Base-by-base conservation (phyloP, 2,888 invertebrate genomes). In the Dascillus cervinus region DNA sequence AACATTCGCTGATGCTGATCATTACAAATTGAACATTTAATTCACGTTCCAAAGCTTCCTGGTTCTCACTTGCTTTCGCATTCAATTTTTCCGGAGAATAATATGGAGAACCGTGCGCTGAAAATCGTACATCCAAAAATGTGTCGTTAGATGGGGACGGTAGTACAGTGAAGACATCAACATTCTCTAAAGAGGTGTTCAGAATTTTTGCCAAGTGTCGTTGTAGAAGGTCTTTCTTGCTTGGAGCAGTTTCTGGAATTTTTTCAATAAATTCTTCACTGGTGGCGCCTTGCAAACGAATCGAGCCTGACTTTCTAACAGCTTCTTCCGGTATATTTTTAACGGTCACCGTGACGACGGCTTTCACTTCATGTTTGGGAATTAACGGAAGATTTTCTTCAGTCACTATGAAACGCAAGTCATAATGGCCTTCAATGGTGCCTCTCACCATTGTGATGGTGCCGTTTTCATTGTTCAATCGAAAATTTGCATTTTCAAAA, bases 91-190 rank as follows among this genome's bases (percentile, higher is more conserved):
- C 89, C 0, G 92, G 75, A 0, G 82, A 77, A 59, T 91, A 92
- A 61, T 92, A 94, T 0, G 95, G 94, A 0, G 94, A 94, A 0
- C 91, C 91, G 56, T 94, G 94, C 0, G 89, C 95, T 0, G 94
- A 85, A 58, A 85, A 96, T 44, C 94, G 70, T 0, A 96, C 83
- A 55, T 96, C 95, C 38, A 90, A 65, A 5, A 79, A 72, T 1
- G 73, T 71, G 39, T 74, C 75, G 49, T 81, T 78, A 17, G 48
- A 44, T 1, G 74, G 73, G 9, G 82, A 79, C 46, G 75, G 75
- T 14, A 90, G 73, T 1, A 96, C 87, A 0, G 95, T 95, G 59
- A 97, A 94, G 0, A 97, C 82, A 56, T 95, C 92, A 0, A 98
- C 87, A 57, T 92, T 89, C 26, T 82, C 77, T 34, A 77, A 58